A percentile compares a stretch with the other conserved stretches of the same genome.
phyloP scores from a whole-genome alignment of 2,113 vertebrate species.

The Nanorana parkeri region DNA sequence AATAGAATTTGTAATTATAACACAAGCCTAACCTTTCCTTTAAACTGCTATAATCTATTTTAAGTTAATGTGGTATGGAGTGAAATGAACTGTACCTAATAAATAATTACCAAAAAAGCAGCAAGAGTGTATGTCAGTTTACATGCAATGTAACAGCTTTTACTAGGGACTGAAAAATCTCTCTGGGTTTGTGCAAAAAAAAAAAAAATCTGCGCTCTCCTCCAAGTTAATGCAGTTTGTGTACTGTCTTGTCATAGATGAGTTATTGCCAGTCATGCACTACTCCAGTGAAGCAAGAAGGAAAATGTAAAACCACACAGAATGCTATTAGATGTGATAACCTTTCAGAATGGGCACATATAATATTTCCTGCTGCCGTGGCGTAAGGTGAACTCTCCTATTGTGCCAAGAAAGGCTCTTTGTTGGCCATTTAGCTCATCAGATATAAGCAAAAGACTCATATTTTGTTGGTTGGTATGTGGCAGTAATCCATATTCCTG shows the following conservation, averaged over 20 bases:
- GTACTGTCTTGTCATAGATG: slow-evolving; percentile 33
- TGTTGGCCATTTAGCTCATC: slow-evolving; percentile 25
- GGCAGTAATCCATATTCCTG: neutral
- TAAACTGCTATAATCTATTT: neutral
- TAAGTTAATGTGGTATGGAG: neutral
- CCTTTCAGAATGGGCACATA: slow-evolving; percentile 33
- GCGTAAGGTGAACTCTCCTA: neutral
- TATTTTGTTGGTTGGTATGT: neutral
- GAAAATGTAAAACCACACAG: slow-evolving; percentile 28
- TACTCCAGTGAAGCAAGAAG: slow-evolving; percentile 18
- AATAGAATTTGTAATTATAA: too few species aligned
- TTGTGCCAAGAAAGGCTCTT: neutral
- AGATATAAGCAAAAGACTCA: neutral
- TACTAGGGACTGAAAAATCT: slow-evolving; percentile 20
- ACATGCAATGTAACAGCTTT: neutral
- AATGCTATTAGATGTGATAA: slow-evolving; percentile 34
- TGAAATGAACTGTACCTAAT: neutral
- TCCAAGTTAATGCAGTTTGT: slow-evolving; percentile 30
- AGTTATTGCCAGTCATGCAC: slow-evolving; percentile 38
- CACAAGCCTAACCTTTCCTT: neutral
- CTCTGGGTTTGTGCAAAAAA: slow-evolving; percentile 8
- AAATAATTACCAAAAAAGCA: slow-evolving; percentile 8
- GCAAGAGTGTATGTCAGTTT: neutral
- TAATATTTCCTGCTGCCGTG: slow-evolving; percentile 7
- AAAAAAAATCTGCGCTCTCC: neutral